phyloP scores from a whole-genome alignment of 1,140 invertebrate genomes.

The Temnothorax longispinosus region DNA sequence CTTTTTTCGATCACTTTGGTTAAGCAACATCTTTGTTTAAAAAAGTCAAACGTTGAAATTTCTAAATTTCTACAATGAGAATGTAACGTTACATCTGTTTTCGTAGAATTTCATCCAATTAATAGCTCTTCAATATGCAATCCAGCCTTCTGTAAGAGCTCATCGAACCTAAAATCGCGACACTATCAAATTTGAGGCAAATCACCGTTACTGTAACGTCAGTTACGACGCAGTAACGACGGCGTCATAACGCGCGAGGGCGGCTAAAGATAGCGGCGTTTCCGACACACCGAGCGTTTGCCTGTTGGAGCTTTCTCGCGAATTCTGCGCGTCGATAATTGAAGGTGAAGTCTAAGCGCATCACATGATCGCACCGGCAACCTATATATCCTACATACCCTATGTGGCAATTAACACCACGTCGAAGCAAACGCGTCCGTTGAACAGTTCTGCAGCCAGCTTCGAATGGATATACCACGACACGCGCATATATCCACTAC shows the following conservation, averaged over 20 bases:
- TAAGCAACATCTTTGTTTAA: background rate
- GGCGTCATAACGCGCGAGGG: background rate
- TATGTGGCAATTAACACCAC: conserved; percentile 19
- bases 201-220: conserved; percentile 20
- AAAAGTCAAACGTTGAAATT: background rate
- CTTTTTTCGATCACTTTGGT: background rate
- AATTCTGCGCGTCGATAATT: conserved; percentile 38
- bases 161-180: background rate
- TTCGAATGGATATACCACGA: background rate
- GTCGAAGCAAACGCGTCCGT: conserved; percentile 10
- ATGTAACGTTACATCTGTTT: background rate
- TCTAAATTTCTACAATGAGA: background rate
- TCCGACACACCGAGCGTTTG: background rate
- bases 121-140: background rate
- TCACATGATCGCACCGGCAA: background rate
- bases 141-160: background rate
- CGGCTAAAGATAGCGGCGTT: conserved; percentile 17
- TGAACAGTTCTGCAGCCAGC: background rate
- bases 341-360: conserved; percentile 5
- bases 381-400: background rate
- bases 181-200: conserved; percentile 26
- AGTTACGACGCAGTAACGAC: conserved; percentile 13
- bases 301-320: background rate
- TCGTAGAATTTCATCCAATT: background rate
- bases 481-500: background rate